Conservation (phyloP, 2,113 vertebrate genomes). For the Aphyosemion australe region DNA sequence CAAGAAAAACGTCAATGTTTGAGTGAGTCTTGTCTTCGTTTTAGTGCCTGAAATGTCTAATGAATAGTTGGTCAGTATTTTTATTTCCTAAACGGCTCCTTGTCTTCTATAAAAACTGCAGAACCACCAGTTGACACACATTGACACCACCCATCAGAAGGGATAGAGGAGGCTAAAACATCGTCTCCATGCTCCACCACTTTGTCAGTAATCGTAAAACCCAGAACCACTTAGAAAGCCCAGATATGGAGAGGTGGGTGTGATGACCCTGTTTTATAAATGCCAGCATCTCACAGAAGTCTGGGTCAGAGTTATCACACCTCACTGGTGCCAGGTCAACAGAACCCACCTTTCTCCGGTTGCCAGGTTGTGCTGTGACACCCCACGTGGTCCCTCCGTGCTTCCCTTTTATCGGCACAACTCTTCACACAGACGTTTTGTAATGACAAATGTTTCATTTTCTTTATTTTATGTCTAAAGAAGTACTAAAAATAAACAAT, state of each 20-base stretch:
- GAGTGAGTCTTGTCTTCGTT: slow-evolving; percentile 56
- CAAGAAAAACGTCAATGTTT: slow-evolving; percentile 48
- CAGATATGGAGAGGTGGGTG: slow-evolving; percentile 10
- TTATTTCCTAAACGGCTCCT: slow-evolving; percentile 45
- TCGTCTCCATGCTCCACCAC: slow-evolving; percentile 4
- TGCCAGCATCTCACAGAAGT: slow-evolving; percentile 39
- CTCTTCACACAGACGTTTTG: slow-evolving; percentile 73
- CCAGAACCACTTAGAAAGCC: slow-evolving; percentile 12
- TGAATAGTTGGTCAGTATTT: slow-evolving; percentile 42
- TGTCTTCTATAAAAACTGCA: slow-evolving; percentile 23
- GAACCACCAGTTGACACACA: slow-evolving; percentile 24
- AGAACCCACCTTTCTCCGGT: slow-evolving; percentile 34
- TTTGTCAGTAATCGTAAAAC: slow-evolving; percentile 38
- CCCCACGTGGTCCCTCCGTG: slow-evolving; percentile 60
- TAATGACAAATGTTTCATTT: slow-evolving; percentile 47
- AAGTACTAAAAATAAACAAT: slow-evolving; percentile 76
- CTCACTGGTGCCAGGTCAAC: slow-evolving; percentile 34
- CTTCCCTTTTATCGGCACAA: slow-evolving; percentile 70
- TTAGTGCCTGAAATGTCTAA: slow-evolving; percentile 63
- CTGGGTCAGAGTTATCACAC: slow-evolving; percentile 22
- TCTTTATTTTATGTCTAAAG: slow-evolving; percentile 74
- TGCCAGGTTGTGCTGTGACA: slow-evolving; percentile 55
- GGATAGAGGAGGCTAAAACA: slow-evolving; percentile 12
- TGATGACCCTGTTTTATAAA: slow-evolving; percentile 27
- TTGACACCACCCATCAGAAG: too few species aligned